Evolutionary conservation across 2,113 vertebrate species (phyloP), one percentile per base, ranked within the genome.

Genomic region (Pogona vitticeps): DNA sequence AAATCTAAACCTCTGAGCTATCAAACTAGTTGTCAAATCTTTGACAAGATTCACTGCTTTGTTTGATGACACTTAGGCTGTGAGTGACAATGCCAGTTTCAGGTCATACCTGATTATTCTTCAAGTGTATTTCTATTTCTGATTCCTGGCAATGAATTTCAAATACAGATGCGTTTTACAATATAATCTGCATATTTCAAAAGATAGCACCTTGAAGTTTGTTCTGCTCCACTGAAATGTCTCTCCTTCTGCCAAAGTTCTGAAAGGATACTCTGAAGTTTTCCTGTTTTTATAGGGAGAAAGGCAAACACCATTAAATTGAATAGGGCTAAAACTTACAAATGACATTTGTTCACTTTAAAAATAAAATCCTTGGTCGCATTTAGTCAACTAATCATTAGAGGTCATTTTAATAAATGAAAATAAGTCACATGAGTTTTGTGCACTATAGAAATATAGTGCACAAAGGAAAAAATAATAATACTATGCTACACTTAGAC

Each of bases 311-410:
- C n/a, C 23, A 40, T 65, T 7, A 33, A 78, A 78, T 31, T 68
- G 42, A 18, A 78, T 36, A 42, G n/a, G 36, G n/a, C 3, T 56
- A 23, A n/a, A 68, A 46, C n/a, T 76, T 18, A 33, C 23, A 85
- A 76, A 71, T 26, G 4, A 33, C 33, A 76, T 71, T 79, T 70
- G 42, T 68, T 56, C 42, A 36, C 31, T 52, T 82, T 82, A 70
- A n/a, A 42, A 42, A 80, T 38, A 80, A 42, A 40, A 63, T 73
- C 3, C 3, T 63, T 80, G 9, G 23, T 13, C 36, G 17, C 73
- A 40, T 73, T 83, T 52, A 52, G 8, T 36, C 31, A 56, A 71
- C 90, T 86, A 93, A 90, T 89, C 79, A 87, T 72, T 91, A 86
- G 3, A 77, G 0, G 2, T 77, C 6, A 86, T 4, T 86, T 65